Base-by-base conservation (phyloP, 1,140 invertebrate species). In the Elymnias hypermnestra region DNA sequence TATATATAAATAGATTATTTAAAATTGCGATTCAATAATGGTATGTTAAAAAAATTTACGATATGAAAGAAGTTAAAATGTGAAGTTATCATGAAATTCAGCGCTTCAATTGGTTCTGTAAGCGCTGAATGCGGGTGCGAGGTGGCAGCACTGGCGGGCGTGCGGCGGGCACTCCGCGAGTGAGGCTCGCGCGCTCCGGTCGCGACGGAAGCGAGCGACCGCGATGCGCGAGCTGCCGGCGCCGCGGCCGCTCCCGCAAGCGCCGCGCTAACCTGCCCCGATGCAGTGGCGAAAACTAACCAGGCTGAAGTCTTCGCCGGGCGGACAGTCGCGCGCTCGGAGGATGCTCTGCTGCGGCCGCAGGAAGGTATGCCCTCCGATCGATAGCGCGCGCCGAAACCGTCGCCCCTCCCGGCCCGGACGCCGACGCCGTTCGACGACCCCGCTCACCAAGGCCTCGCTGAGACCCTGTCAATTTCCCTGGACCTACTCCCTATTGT, bases 321-420 rank as follows among this genome's bases (percentile, higher is more conserved):
- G 79, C 74, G 90, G 90, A 89, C 89, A 90, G 87, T 91, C 91
- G 88, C 91, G 91, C 88, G 90, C 90, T 89, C 90, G 90, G 90
- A 91, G 89, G 89, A 94, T 94, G 92, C 92, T 93, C 89, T 94
- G 92, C 90, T 93, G 92, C 91, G 92, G 92, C 89, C 91, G 92
- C 87, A 92, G 92, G 89, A 93, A 93, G 92, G 92, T 93, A 84
- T 66, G 73, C 67, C 63, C 68, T 63, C 43, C 72, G 76, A 81
- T 81, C 74, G 76, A 78, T 81, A 78, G 61, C 72, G 72, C 72
- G 77, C 74, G 79, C 76, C 73, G 68, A 74, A 76, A 78, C 72
- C 61, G 66, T 64, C 73, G 74, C 72, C 79, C 79, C 74, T 76
- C 79, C 72, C 79, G 71, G 67, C 70, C 67, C 72, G 72, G 65